Conservation (phyloP, 64 coral and sea anemone genomes). For the Porites lutea region DNA sequence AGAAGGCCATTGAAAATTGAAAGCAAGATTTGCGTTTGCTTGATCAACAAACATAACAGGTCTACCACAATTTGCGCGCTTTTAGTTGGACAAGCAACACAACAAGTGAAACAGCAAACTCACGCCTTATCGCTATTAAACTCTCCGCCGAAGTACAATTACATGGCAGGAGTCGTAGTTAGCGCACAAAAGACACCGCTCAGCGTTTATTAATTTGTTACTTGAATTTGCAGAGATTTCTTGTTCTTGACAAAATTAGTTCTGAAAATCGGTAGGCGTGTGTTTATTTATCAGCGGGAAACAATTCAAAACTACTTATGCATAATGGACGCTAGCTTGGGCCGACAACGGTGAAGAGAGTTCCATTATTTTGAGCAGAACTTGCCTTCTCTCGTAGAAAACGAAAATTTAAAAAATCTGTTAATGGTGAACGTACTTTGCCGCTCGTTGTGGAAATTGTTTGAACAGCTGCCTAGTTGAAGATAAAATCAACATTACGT, state of each 20-base stretch:
- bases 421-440: neutral
- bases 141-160: neutral
- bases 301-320: conserved; percentile 18
- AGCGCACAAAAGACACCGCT: neutral
- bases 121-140: neutral
- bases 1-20: neutral
- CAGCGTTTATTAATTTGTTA: conserved; percentile 36
- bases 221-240: conserved; percentile 27
- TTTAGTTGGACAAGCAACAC: neutral
- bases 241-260: conserved; percentile 48
- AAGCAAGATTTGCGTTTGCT: neutral
- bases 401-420: neutral
- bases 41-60: neutral
- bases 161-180: neutral
- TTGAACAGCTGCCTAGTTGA: conserved; percentile 31
- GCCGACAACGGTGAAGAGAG: neutral
- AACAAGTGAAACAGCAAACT: neutral
- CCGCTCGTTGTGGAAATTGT: neutral
- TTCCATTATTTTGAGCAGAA: neutral
- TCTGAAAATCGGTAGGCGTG: neutral
- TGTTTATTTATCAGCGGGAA: conserved; percentile 27
- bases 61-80: neutral
- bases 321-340: neutral
- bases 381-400: neutral
- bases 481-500: conserved; percentile 32